phyloP scores from a whole-genome alignment of 2,888 invertebrate genomes.

The Caprella mutica region DNA sequence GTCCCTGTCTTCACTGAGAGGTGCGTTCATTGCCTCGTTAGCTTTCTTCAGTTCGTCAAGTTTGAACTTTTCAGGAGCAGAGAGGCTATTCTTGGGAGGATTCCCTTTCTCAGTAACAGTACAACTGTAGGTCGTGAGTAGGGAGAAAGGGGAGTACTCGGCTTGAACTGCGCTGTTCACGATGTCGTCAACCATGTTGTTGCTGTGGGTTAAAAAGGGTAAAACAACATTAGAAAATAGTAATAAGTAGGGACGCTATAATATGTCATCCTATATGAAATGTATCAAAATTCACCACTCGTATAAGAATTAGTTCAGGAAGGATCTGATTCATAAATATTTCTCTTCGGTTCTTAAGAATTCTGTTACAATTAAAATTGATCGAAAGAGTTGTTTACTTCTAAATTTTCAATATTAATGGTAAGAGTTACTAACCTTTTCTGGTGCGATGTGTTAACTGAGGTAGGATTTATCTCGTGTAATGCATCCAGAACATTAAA shows the following conservation, averaged over 20 bases:
- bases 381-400: too few species aligned
- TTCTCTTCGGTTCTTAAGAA: too few species aligned
- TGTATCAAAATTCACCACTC: too few species aligned
- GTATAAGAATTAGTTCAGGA: too few species aligned
- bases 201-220: not conserved
- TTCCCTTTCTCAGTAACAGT: constrained; percentile 16
- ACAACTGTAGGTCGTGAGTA: constrained; percentile 48
- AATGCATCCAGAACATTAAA: too few species aligned
- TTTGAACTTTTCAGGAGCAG: constrained; percentile 62
- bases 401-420: too few species aligned
- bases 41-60: constrained; percentile 72
- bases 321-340: too few species aligned
- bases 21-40: constrained; percentile 70
- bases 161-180: constrained; percentile 72
- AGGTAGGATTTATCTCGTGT: too few species aligned
- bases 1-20: constrained; percentile 69
- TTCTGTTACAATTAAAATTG: too few species aligned
- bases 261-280: too few species aligned
- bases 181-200: constrained; percentile 57
- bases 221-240: not conserved
- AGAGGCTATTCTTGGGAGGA: constrained; percentile 37
- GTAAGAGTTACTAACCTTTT: too few species aligned
- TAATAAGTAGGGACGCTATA: not conserved
- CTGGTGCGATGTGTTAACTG: too few species aligned
- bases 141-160: constrained; percentile 64